Evolutionary conservation across 2,113 vertebrate species (phyloP).

Genomic region (Barnardius zonarius): DNA sequence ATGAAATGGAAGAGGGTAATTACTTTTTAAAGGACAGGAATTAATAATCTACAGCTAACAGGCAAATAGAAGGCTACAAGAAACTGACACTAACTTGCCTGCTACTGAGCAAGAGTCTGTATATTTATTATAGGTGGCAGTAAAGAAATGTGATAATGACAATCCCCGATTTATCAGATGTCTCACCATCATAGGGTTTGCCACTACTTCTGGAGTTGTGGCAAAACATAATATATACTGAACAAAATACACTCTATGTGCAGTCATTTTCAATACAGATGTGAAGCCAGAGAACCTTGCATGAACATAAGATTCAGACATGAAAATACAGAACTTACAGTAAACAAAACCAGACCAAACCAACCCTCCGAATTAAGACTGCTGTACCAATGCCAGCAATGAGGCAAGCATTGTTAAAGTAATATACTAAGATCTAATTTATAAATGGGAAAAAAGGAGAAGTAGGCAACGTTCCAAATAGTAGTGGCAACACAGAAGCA

Average conservation of each 20-base stretch:
- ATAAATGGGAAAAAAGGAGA: background rate
- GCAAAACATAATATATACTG: background rate
- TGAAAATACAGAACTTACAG: background rate
- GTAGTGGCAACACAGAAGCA: background rate
- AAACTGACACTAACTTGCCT: background rate
- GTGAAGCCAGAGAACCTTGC: background rate
- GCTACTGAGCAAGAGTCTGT: background rate
- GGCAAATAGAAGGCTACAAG: background rate
- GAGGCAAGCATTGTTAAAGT: background rate
- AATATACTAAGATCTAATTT: background rate
- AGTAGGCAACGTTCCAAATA: background rate
- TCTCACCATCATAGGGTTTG: background rate
- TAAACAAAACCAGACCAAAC: background rate
- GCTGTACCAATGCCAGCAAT: background rate
- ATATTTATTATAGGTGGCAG: background rate
- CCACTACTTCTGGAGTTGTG: background rate
- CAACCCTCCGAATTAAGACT: background rate
- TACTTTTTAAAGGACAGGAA: slow-evolving; percentile 11
- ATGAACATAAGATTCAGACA: background rate
- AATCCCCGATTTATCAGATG: background rate
- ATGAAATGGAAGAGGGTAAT: background rate
- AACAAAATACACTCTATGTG: background rate
- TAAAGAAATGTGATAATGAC: background rate
- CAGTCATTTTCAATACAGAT: background rate
- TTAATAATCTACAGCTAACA: slow-evolving; percentile 15